A percentile compares a stretch with the other conserved stretches of the same genome.
These are phyloP conservation scores for Centrocercus urophasianus DNA, from an alignment of 2,113 vertebrate genomes.

Conservation along the genomic window DNA sequence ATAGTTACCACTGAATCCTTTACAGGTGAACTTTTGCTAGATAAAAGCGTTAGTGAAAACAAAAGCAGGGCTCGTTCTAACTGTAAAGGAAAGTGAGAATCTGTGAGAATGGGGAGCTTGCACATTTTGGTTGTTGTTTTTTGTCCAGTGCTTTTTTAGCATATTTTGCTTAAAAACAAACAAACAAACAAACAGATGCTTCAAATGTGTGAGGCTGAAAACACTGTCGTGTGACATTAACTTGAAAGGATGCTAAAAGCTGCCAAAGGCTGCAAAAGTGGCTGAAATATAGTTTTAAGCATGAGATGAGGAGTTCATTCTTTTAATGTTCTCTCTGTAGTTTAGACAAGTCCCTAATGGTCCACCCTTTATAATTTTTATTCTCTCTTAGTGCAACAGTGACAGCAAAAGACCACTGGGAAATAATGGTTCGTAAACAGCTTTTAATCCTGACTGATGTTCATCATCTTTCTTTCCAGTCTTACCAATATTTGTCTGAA, in stretches of 20 bases:
- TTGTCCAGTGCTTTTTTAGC: not conserved
- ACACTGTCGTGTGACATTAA: not conserved
- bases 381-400: not conserved
- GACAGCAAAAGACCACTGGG: not conserved
- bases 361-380: not conserved
- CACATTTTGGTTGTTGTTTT: not conserved
- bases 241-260: conserved; percentile 12
- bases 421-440: not conserved
- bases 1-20: not conserved
- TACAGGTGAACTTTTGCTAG: not conserved
- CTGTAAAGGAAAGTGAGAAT: not conserved
- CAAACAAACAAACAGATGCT: not conserved
- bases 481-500: not conserved
- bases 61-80: not conserved
- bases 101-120: not conserved
- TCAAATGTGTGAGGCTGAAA: not conserved
- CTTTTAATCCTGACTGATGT: not conserved
- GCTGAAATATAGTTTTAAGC: not conserved
- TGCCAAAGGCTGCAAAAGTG: conserved; percentile 11
- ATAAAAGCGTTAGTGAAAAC: not conserved
- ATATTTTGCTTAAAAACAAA: conserved; percentile 29
- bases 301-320: not conserved
- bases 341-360: not conserved
- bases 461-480: not conserved
- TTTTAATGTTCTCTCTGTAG: not conserved